phyloP scores from a whole-genome alignment of 2,888 invertebrate species.

The Anticlea derivata region DNA sequence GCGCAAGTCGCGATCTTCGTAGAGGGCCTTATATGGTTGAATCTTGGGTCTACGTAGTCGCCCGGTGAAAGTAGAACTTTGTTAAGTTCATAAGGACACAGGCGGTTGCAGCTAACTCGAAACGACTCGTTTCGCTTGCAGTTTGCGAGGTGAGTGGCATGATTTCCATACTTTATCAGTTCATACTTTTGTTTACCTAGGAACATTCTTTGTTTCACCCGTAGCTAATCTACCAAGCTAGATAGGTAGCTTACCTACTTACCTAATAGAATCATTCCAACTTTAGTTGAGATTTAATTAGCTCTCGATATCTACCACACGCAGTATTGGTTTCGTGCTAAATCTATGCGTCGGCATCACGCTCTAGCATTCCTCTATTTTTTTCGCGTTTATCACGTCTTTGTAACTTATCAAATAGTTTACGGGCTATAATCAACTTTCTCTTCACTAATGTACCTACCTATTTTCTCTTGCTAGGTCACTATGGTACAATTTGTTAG shows the following conservation, averaged over 20 bases:
- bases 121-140: constrained; percentile 73
- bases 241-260: neutral
- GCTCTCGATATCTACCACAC: neutral
- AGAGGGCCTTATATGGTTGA: constrained; percentile 75
- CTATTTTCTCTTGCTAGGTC: constrained; percentile 10
- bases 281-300: neutral
- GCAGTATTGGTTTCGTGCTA: constrained; percentile 18
- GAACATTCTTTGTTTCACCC: too few species aligned
- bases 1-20: constrained; percentile 71
- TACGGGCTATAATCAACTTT: constrained; percentile 20
- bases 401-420: constrained; percentile 17
- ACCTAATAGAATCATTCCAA: too few species aligned
- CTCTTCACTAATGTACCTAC: constrained; percentile 10
- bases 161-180: neutral
- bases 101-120: constrained; percentile 70
- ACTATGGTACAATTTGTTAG: too few species aligned
- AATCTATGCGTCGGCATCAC: constrained; percentile 19
- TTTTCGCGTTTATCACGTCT: constrained; percentile 23
- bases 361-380: constrained; percentile 24
- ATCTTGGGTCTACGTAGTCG: constrained; percentile 66
- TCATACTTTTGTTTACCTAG: too few species aligned
- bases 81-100: constrained; percentile 81
- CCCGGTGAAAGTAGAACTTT: constrained; percentile 82
- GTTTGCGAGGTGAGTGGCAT: constrained; percentile 76
- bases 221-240: neutral